A percentile compares a stretch with the other conserved stretches of the same genome.
Evolutionary conservation across 92 coral and sea anemone genomes (phyloP).

Genomic region (Epizoanthus fatuus): DNA sequence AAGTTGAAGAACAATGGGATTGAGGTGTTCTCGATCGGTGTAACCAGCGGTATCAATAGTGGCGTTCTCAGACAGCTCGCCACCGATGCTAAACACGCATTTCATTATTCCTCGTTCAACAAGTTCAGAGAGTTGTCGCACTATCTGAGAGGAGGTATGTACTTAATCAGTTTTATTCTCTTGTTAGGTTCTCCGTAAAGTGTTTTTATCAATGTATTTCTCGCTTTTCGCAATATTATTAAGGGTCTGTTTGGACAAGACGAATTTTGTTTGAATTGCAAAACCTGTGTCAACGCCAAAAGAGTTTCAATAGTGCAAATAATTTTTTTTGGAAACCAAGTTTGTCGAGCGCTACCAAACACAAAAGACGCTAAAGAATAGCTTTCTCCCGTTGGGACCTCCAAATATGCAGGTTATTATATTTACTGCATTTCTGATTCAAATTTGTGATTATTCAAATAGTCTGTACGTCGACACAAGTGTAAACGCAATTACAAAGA

Average conservation of each 20-base stretch:
- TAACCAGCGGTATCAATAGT: constrained; percentile 75
- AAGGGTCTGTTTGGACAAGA: neutral
- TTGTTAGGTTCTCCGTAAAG: neutral
- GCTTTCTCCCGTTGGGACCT: too few species aligned
- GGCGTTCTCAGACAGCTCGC: constrained; percentile 79
- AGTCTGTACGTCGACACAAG: too few species aligned
- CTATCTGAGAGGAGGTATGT: constrained; percentile 91
- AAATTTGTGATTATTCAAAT: too few species aligned
- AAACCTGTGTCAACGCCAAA: too few species aligned
- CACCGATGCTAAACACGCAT: constrained; percentile 76
- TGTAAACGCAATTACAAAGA: too few species aligned
- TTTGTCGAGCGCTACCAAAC: too few species aligned
- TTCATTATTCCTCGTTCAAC: constrained; percentile 77
- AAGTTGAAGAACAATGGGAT: constrained; percentile 67
- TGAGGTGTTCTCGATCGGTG: constrained; percentile 93
- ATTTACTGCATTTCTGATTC: too few species aligned
- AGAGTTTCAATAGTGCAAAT: too few species aligned
- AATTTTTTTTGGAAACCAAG: too few species aligned
- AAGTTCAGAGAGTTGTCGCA: constrained; percentile 89
- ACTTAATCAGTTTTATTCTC: neutral
- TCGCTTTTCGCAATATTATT: neutral
- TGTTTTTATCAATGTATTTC: neutral
- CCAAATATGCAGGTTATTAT: too few species aligned
- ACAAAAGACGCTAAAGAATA: too few species aligned
- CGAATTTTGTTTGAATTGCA: neutral